Base-by-base conservation (phyloP, 2,888 invertebrate genomes). In the Lacanobia wlatinum region DNA sequence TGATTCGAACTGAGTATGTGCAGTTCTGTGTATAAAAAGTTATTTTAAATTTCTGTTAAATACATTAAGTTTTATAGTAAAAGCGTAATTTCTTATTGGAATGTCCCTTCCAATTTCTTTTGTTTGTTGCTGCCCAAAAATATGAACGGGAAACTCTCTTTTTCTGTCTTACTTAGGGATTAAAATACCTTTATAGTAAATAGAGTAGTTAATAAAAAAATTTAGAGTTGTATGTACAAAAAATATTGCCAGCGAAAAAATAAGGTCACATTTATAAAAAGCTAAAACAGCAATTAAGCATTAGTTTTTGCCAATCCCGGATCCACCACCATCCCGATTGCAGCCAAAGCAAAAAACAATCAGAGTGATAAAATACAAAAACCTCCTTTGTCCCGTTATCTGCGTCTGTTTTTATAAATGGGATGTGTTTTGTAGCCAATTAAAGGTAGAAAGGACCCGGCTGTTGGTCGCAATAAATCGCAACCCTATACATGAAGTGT, bases 391-490 rank as follows among this genome's bases (percentile, higher is more conserved):
- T 89, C 86, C 90, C 90, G 91, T 91, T 94, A 93, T 94, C 94
- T 90, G 86, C 86, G 82, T 84, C 86, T 87, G 87, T 92, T 93
- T 93, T 93, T 90, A 87, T 92, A 91, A 93, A 94, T 94, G 92
- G 93, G 91, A 90, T 92, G 92, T 92, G 91, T 96, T 96, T 96
- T 96, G 96, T 96, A 95, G 92, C 93, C 94, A 95, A 96, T 96
- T 96, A 96, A 94, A 93, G 90, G 90, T 90, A 92, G 76, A 94
- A 94, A 92, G 93, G 93, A 92, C 92, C 93, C 93, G 93, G 91
- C 92, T 92, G 92, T 89, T 88, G 89, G 89, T 91, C 90, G 93
- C 94, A 93, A 95, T 96, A 96, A 96, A 96, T 96, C 94, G 96
- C 96, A 94, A 95, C 94, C 94, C 94, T 90, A 76, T 16, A 92